Conservation (phyloP, 1,140 invertebrate genomes). For the Pogonomyrmex californicus region DNA sequence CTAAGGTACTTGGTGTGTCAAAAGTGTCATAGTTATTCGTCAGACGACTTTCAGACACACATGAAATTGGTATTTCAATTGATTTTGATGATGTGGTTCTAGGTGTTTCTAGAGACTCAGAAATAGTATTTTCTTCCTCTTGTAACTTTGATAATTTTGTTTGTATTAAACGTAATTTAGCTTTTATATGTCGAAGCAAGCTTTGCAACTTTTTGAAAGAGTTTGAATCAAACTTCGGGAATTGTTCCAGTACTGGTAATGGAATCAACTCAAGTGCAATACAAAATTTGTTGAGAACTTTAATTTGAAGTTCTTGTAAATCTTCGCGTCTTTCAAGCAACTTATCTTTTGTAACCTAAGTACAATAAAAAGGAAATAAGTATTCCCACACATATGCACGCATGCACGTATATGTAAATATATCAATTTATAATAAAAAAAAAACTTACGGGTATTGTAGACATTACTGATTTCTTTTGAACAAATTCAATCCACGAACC, state of each 20-base stretch:
- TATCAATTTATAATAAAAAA: background rate
- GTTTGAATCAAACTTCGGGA: conserved; percentile 80
- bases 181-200: conserved; percentile 81
- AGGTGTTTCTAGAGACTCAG: background rate
- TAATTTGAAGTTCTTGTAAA: conserved; percentile 78
- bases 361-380: conserved; percentile 10
- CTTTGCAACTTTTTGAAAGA: conserved; percentile 78
- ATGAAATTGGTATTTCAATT: background rate
- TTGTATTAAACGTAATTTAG: conserved; percentile 76
- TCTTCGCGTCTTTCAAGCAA: conserved; percentile 71
- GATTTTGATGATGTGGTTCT: background rate
- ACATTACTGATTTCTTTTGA: conserved; percentile 68
- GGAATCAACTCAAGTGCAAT: conserved; percentile 79
- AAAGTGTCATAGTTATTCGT: conserved; percentile 7
- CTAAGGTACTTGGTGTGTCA: background rate
- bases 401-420: background rate
- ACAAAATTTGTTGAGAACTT: conserved; percentile 80
- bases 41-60: background rate
- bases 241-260: conserved; percentile 77
- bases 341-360: conserved; percentile 76
- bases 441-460: conserved; percentile 69
- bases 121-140: conserved; percentile 41
- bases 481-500: conserved; percentile 75
- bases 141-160: conserved; percentile 68
- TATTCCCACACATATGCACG: background rate